Evolutionary conservation across 2,797 vertebrate genomes (phyloP).

Genomic region (Pogonophryne albipinna): DNA sequence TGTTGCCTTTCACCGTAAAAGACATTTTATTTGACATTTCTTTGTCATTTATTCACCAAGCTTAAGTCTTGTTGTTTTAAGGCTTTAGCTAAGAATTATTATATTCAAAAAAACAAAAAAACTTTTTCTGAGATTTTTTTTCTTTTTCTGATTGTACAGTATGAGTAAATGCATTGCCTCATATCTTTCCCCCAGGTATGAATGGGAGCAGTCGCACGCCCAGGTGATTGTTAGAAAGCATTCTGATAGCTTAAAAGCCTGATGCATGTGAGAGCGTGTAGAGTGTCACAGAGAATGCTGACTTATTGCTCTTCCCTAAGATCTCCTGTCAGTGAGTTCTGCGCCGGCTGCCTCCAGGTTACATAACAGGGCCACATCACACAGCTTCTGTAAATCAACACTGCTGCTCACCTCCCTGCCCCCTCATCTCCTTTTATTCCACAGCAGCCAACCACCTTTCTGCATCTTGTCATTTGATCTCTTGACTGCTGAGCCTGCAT

Average conservation of each 20-base stretch:
- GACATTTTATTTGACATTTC: no score
- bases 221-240: background rate
- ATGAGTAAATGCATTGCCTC: background rate
- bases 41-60: no score
- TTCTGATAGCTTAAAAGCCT: background rate
- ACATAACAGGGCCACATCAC: conserved; percentile 64
- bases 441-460: conserved; percentile 68
- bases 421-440: conserved; percentile 57
- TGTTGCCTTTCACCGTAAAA: no score
- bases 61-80: background rate
- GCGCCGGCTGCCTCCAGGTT: conserved; percentile 39
- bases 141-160: background rate
- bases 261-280: background rate
- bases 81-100: background rate
- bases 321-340: background rate
- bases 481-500: conserved; percentile 78
- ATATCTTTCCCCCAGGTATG: background rate
- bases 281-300: background rate
- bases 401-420: conserved; percentile 25
- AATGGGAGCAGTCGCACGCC: background rate
- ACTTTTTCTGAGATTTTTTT: no score
- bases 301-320: conserved; percentile 5
- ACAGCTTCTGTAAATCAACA: conserved; percentile 70
- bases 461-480: conserved; percentile 77
- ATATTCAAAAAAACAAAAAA: background rate